phyloP scores from a whole-genome alignment of 2,888 invertebrate genomes.

The Scelioninae gen. 1 region DNA sequence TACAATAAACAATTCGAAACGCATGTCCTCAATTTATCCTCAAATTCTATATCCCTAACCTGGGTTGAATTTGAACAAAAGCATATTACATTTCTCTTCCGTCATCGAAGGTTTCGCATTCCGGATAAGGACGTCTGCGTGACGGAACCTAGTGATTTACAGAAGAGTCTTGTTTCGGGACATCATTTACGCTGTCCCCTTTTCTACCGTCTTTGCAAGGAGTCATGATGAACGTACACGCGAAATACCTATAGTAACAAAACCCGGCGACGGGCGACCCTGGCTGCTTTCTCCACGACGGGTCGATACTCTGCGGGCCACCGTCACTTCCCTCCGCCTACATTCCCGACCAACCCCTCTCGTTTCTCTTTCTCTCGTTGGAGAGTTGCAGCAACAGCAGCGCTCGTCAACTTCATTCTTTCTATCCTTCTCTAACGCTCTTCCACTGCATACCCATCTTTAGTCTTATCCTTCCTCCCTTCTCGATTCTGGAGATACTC shows the following conservation, averaged over 20 bases:
- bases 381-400: constrained; percentile 37
- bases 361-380: constrained; percentile 56
- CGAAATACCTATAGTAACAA: constrained; percentile 82
- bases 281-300: constrained; percentile 80
- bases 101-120: constrained; percentile 25
- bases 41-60: too few species aligned
- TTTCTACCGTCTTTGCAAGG: constrained; percentile 56
- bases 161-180: constrained; percentile 6
- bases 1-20: too few species aligned
- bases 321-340: constrained; percentile 73
- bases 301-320: constrained; percentile 84
- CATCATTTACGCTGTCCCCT: constrained; percentile 35
- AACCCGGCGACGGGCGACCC: constrained; percentile 82
- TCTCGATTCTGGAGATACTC: too few species aligned
- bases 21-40: too few species aligned
- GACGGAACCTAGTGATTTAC: constrained; percentile 45
- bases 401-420: constrained; percentile 67
- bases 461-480: too few species aligned
- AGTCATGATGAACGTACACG: constrained; percentile 74
- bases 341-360: constrained; percentile 21
- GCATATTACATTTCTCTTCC: constrained; percentile 48
- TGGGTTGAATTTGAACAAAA: too few species aligned
- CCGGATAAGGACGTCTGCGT: constrained; percentile 29
- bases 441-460: too few species aligned
- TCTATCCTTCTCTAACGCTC: too few species aligned